Evolutionary conservation across 2,797 vertebrate genomes (phyloP), one percentile per base, ranked within the genome.

Genomic region (Eleutherodactylus coqui): DNA sequence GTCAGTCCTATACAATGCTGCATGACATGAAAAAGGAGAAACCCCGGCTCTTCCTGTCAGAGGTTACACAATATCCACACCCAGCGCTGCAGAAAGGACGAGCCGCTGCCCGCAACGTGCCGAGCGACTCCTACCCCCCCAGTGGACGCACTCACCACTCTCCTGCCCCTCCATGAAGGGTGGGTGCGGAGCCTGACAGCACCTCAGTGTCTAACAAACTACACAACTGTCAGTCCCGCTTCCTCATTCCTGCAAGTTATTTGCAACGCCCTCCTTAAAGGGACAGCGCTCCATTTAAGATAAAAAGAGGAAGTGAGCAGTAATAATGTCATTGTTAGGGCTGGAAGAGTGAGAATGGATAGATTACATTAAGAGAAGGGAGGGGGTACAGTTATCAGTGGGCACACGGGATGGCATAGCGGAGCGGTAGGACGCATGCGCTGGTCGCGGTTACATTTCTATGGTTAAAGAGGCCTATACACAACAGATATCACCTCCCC

Each of bases 51-150:
- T 86, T 79, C 62, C 85, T 78, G 62, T 79, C 64, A 72, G 81
- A 83, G 36, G 81, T 87, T 87, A 87, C 81, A 87, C 75, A 87
- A 87, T 77, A 47, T 64, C 41, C 86, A 87, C 86, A 83, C 86
- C 75, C 81, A 83, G 62, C 49, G 16, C 29, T 78, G 24, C 45
- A 49, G 2, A 51, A 53, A 47, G 51, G 8, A n/a, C 80, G 78
- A 47, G 67, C 55, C n/a, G 49, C 38, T 53, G 32, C 45, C 24
- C 75, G 9, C 24, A 58, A 17, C 17, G 24, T 55, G 62, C 73
- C 38, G 29, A 3, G 32, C n/a, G n/a, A n/a, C n/a, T n/a, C n/a
- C n/a, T n/a, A n/a, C n/a, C n/a, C n/a, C n/a, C n/a, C n/a, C n/a
- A n/a, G n/a, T n/a, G n/a, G n/a, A n/a, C n/a, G n/a, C n/a, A n/a